These are phyloP conservation scores for Cynodonichthys magdalenae DNA, from an alignment of 2,797 vertebrate species.

Conservation along the genomic window DNA sequence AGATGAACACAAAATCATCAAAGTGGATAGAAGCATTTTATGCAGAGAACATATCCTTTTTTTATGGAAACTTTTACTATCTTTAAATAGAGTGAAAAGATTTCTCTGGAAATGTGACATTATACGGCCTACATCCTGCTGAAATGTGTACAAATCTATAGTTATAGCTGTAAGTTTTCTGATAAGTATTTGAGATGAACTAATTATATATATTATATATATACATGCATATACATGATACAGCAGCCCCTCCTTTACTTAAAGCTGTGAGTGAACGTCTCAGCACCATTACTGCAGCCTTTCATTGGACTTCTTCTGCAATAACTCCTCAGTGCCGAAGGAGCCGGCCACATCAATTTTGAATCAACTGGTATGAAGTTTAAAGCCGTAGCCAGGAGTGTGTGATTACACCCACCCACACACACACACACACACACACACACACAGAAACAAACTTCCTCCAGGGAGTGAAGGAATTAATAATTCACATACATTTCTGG, in stretches of 20 bases:
- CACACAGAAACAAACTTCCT: constrained; percentile 42
- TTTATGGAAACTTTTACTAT: too few species aligned
- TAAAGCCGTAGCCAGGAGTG: constrained; percentile 38
- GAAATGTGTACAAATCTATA: too few species aligned
- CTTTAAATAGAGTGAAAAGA: too few species aligned
- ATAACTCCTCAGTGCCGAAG: constrained; percentile 65
- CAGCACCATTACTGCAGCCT: constrained; percentile 45
- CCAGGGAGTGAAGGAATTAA: constrained; percentile 62
- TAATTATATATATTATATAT: constrained; percentile 27
- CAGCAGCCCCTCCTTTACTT: constrained; percentile 46
- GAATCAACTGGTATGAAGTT: constrained; percentile 71
- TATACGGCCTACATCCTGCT: too few species aligned
- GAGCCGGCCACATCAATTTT: constrained; percentile 68
- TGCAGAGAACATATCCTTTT: too few species aligned
- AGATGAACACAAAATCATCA: too few species aligned
- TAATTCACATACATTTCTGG: constrained; percentile 72
- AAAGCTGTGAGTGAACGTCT: constrained; percentile 36
- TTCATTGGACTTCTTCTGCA: constrained; percentile 55
- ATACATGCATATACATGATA: constrained; percentile 23
- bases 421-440: constrained; percentile 13
- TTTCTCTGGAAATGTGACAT: too few species aligned
- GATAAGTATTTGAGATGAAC: constrained; percentile 13
- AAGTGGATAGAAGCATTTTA: too few species aligned
- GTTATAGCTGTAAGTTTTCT: too few species aligned
- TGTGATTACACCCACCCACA: not conserved